Evolutionary conservation across 2,113 vertebrate species (phyloP), one percentile per base, ranked within the genome.

Genomic region (Amia ocellicauda): DNA sequence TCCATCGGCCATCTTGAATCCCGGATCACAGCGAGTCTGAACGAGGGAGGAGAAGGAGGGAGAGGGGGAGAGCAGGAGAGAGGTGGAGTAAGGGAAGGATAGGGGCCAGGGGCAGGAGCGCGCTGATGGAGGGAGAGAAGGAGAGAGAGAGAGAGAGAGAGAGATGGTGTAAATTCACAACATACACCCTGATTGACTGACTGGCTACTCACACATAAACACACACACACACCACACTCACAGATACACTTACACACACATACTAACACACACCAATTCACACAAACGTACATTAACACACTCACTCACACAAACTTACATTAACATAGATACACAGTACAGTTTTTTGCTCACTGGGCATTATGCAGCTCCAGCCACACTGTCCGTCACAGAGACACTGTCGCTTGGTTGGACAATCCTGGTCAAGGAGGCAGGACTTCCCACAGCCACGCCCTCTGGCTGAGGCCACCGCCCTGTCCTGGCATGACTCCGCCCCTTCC

Each of bases 311-410:
- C n/a, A n/a, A n/a, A n/a, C n/a, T n/a, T n/a, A n/a, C n/a, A n/a
- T n/a, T n/a, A n/a, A n/a, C n/a, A n/a, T n/a, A n/a, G n/a, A n/a
- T n/a, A n/a, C n/a, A n/a, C n/a, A n/a, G n/a, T n/a, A n/a, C n/a
- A n/a, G n/a, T n/a, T n/a, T n/a, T n/a, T n/a, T n/a, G n/a, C n/a
- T n/a, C 78, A 91, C 89, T 85, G 82, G 88, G 82, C 73, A 70
- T 79, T 66, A 93, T 85, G 63, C 91, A 93, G 86, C 91, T 93
- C 80, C 90, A 76, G 56, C 90, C 90, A 72, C 91, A 93, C 26
- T 83, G 77, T 26, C 89, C 90, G 7, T 93, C 89, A 41, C 91
- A 93, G 59, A 88, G 74, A 74, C 90, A 91, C 71, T 80, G 85
- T 1, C 85, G 86, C 59, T 80, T 89, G 72, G 55, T 82, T 22